phyloP scores from a whole-genome alignment of 2,797 vertebrate genomes.

The Ciconia nigra region DNA sequence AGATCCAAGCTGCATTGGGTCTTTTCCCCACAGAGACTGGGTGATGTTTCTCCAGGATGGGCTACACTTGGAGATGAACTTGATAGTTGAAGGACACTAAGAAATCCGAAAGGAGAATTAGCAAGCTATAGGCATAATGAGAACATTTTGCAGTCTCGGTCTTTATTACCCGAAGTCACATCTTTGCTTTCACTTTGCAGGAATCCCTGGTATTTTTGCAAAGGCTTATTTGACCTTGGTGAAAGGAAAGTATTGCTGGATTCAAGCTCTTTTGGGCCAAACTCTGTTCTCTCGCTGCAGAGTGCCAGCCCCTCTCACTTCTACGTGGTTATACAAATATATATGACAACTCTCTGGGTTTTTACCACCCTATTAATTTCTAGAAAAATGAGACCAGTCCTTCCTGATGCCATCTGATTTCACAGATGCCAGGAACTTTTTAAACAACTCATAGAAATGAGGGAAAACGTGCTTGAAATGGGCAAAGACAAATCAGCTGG shows the following conservation, averaged over 20 bases:
- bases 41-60: background rate
- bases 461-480: background rate
- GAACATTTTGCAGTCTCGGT: background rate
- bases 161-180: background rate
- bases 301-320: background rate
- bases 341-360: background rate
- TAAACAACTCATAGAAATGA: background rate
- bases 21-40: background rate
- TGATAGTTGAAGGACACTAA: background rate
- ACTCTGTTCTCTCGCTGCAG: background rate
- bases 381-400: background rate
- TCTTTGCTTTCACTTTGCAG: background rate
- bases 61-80: background rate
- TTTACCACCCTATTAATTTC: background rate
- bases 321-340: background rate
- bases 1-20: background rate
- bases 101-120: background rate
- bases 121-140: background rate
- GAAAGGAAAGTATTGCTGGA: background rate
- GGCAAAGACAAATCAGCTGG: background rate
- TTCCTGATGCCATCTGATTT: background rate
- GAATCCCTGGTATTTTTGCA: background rate
- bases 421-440: background rate
- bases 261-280: background rate
- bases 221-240: background rate